Evolutionary conservation across 2,888 invertebrate species (phyloP).

Genomic region (Sinohyriopsis cumingii): DNA sequence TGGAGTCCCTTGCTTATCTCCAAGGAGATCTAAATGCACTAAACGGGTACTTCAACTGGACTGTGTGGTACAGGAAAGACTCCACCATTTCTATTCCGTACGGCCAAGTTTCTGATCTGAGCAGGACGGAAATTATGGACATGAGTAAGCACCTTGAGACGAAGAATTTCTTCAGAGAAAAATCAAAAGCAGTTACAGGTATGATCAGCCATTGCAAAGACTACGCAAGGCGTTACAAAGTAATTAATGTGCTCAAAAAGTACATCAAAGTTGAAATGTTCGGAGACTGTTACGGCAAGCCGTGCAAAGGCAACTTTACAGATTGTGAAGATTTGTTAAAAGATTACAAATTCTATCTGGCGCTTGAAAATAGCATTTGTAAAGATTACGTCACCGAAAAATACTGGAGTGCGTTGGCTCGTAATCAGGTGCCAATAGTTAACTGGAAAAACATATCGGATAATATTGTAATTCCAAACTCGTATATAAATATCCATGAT

Average conservation of each 20-base stretch:
- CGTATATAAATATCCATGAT: conserved; percentile 43
- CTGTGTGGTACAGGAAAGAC: conserved; percentile 50
- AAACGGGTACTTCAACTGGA: conserved; percentile 55
- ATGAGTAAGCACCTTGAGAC: conserved; percentile 1
- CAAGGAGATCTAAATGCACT: conserved; percentile 33
- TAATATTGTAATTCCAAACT: conserved; percentile 21
- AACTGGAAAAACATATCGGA: conserved; percentile 41
- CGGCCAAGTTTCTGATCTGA: conserved; percentile 29
- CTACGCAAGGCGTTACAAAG: conserved; percentile 25
- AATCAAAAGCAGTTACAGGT: conserved; percentile 19
- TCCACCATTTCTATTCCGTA: conserved; percentile 47
- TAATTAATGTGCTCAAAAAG: conserved; percentile 25
- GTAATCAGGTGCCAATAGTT: conserved; percentile 53
- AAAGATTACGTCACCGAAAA: conserved; percentile 57
- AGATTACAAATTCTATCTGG: conserved; percentile 52
- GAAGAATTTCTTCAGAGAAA: conserved; percentile 26
- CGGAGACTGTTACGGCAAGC: conserved; percentile 13
- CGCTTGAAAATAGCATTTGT: conserved; percentile 55
- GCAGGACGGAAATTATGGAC: conserved; percentile 10
- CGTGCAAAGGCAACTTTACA: conserved; percentile 3
- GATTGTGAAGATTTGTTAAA: conserved; percentile 32
- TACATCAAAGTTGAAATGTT: conserved; percentile 24
- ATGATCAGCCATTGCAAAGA: conserved; percentile 39
- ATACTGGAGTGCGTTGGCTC: conserved; percentile 45
- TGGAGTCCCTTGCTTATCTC: conserved; percentile 51